Percentiles rank a stretch among this genome's conserved stretches.
These are phyloP conservation scores for Autographa gamma DNA, from an alignment of 2,888 invertebrate genomes.

Conservation along the genomic window DNA sequence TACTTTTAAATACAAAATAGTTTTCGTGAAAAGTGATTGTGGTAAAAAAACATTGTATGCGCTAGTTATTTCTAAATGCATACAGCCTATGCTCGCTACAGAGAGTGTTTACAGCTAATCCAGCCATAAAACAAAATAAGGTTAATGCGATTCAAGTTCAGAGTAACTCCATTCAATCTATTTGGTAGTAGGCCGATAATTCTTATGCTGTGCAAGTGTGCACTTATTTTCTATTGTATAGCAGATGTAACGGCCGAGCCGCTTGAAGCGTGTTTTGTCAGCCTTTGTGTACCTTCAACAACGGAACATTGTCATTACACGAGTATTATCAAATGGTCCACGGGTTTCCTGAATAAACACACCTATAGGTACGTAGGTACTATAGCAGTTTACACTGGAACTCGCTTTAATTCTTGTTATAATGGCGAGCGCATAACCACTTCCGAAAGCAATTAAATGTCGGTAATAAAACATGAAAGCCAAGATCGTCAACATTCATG, in stretches of 20 bases:
- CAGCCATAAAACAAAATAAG: too few species aligned
- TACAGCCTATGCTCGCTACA: too few species aligned
- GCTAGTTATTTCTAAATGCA: too few species aligned
- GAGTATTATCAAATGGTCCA: slow-evolving; percentile 71
- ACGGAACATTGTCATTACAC: slow-evolving; percentile 82
- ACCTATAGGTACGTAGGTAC: slow-evolving; percentile 12
- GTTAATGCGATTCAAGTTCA: too few species aligned
- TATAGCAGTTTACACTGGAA: slow-evolving; percentile 25
- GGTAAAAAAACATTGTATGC: too few species aligned
- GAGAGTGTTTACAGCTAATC: too few species aligned
- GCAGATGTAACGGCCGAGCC: slow-evolving; percentile 27
- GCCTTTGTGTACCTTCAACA: slow-evolving; percentile 75
- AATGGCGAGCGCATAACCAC: slow-evolving; percentile 41
- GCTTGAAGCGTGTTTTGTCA: slow-evolving; percentile 55
- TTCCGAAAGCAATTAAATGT: slow-evolving; percentile 53
- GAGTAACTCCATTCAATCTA: too few species aligned
- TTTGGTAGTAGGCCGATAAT: too few species aligned
- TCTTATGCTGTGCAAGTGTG: background rate
- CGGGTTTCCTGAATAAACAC: slow-evolving; percentile 59
- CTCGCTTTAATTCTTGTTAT: slow-evolving; percentile 32
- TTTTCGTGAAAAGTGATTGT: too few species aligned
- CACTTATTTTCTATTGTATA: background rate
- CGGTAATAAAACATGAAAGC: slow-evolving; percentile 30
- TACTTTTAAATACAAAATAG: too few species aligned
- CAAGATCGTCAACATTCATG: slow-evolving; percentile 35